Evolutionary conservation across 2,888 invertebrate species (phyloP).

Genomic region (Panopea generosa): DNA sequence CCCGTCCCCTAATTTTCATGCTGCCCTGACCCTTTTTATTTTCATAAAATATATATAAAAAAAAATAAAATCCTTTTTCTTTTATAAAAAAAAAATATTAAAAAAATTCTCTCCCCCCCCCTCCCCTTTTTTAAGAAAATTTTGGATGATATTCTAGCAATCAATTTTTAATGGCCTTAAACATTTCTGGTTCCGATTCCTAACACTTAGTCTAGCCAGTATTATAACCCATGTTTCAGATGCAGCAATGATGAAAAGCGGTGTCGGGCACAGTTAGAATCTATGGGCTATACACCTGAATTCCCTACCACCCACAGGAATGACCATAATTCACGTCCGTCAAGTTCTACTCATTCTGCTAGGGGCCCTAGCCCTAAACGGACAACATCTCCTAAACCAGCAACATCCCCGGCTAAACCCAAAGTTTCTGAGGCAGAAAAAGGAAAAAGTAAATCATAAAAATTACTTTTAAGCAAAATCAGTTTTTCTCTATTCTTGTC

Average conservation of each 20-base stretch:
- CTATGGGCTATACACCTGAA: constrained; percentile 62
- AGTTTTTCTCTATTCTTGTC: background rate
- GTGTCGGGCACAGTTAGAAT: constrained; percentile 52
- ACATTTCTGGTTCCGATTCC: background rate
- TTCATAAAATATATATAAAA: no score
- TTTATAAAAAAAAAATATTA: background rate
- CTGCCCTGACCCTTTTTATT: no score
- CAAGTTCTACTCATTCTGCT: constrained; percentile 15
- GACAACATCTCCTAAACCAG: background rate
- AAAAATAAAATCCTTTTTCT: background rate
- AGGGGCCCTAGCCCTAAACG: no score
- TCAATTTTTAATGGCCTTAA: no score
- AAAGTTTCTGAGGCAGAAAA: constrained; percentile 17
- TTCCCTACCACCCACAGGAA: constrained; percentile 45
- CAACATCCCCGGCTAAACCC: constrained; percentile 10
- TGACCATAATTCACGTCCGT: background rate
- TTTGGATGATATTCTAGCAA: no score
- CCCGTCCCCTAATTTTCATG: no score
- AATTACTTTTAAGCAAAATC: background rate
- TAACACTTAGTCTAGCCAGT: no score
- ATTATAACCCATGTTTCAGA: constrained; percentile 40
- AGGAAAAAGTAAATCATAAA: constrained; percentile 8
- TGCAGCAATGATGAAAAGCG: constrained; percentile 61
- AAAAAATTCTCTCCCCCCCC: no score
- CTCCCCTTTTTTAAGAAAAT: no score